Evolutionary conservation across 2,113 vertebrate genomes (phyloP).

Genomic region (Lonchura striata): DNA sequence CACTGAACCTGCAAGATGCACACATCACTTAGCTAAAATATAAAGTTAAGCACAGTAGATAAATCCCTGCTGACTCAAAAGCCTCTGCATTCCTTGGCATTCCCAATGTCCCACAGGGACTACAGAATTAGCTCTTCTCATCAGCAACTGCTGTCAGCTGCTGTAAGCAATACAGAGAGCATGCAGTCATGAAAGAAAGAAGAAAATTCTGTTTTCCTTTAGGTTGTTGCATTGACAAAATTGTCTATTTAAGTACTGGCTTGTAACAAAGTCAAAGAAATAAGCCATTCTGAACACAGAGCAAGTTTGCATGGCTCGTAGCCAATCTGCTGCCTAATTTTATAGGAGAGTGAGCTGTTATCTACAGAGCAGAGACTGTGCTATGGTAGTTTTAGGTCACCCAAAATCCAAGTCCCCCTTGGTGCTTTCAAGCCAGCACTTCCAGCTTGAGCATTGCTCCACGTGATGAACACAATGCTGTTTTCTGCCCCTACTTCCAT

Average conservation of each 20-base stretch:
- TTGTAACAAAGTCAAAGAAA: background rate
- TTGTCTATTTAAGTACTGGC: background rate
- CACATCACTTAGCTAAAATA: background rate
- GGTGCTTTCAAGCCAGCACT: background rate
- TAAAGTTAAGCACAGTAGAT: background rate
- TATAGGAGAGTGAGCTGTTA: background rate
- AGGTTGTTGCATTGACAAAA: background rate
- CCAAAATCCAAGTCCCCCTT: background rate
- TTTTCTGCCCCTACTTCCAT: background rate
- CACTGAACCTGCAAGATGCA: background rate
- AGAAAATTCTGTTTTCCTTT: background rate
- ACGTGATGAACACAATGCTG: background rate
- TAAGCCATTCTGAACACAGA: background rate
- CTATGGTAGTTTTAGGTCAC: background rate
- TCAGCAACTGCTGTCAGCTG: background rate
- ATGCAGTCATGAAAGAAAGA: background rate
- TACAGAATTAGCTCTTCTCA: background rate
- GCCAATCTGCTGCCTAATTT: background rate
- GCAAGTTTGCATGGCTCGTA: background rate
- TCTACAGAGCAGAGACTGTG: background rate
- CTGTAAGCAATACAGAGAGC: background rate
- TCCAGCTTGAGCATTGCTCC: background rate
- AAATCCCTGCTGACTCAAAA: background rate
- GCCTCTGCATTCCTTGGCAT: background rate
- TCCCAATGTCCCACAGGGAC: background rate